Base-by-base conservation (phyloP, 2,888 invertebrate genomes). In the Ichneumoninae sp. region DNA sequence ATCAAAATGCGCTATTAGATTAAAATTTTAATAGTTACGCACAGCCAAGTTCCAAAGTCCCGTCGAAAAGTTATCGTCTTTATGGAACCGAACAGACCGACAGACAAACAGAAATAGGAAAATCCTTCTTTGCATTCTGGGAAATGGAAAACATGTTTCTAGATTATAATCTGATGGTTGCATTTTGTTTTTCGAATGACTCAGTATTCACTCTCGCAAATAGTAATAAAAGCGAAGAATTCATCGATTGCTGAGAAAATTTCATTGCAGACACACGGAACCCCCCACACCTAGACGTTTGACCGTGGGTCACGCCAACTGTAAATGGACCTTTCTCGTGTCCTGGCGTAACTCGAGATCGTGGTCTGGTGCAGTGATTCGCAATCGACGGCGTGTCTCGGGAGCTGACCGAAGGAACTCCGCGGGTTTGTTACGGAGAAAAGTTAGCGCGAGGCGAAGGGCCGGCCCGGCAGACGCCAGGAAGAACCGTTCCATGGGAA, bases 401-500 rank as follows among this genome's bases (percentile, higher is more conserved):
- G 57, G 40, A 68, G 63, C n/a, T 40, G 66, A 19, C 76, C 16
- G 50, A 13, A 30, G 30, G n/a, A 50, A 26, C 33, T 47, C 47
- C 44, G 22, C 57, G n/a, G 44, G 44, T 71, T 30, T 22, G 71
- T 36, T 19, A 52, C 3, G 33, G 40, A 54, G 36, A 69, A 33
- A 71, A 71, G 63, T 66, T 63, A 30, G 50, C 63, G 63, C 66
- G 66, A 44, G 22, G 66, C 50, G 60, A 84, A 74, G 66, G 81
- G 81, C 60, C 66, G 79, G 36, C 50, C 50, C 57, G 76, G 44
- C 80, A 74, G 78, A 54, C 70, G 68, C 71, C 68, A 76, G 78
- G 60, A 85, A 85, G 82, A 85, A 85, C 85, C 85, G 85, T 82
- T 85, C 52, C 73, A 85, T 82, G 85, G 79, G 79, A 85, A 85